A percentile compares a stretch with the other conserved stretches of the same genome.
phyloP scores from a whole-genome alignment of 2,888 invertebrate genomes.

The Yponomeuta cagnagella region DNA sequence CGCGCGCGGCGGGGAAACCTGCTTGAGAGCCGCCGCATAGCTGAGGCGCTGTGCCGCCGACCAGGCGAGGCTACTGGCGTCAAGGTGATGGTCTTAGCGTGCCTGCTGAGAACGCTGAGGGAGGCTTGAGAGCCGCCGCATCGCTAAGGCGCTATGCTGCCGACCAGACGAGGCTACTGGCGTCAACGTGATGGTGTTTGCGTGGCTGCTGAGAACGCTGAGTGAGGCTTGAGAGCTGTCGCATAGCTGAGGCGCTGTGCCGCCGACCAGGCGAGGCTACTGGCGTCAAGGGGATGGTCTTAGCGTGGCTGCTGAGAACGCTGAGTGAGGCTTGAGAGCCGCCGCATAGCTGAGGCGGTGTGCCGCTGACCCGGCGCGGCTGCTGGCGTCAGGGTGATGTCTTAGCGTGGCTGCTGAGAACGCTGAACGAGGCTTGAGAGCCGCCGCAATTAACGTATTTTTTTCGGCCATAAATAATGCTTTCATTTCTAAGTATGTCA shows the following conservation, averaged over 20 bases:
- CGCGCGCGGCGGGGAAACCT: constrained; percentile 38
- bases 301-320: constrained; percentile 15
- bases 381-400: not conserved
- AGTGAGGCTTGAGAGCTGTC: constrained; percentile 21
- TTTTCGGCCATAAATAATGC: no score
- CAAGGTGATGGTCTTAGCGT: not conserved
- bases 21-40: constrained; percentile 43
- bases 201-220: constrained; percentile 27
- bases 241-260: constrained; percentile 31
- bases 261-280: constrained; percentile 19
- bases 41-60: constrained; percentile 37
- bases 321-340: constrained; percentile 40
- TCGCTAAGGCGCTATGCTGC: constrained; percentile 43
- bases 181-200: not conserved
- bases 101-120: no score
- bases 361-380: constrained; percentile 20
- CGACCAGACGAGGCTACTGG: not conserved
- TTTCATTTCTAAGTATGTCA: no score
- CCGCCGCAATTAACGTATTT: constrained; percentile 35
- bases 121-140: constrained; percentile 39
- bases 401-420: no score
- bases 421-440: constrained; percentile 41
- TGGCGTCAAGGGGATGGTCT: not conserved
- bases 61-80: not conserved
- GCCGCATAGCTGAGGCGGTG: constrained; percentile 34